Conservation (phyloP, 2,113 vertebrate species). For the Spilogale gracilis region DNA sequence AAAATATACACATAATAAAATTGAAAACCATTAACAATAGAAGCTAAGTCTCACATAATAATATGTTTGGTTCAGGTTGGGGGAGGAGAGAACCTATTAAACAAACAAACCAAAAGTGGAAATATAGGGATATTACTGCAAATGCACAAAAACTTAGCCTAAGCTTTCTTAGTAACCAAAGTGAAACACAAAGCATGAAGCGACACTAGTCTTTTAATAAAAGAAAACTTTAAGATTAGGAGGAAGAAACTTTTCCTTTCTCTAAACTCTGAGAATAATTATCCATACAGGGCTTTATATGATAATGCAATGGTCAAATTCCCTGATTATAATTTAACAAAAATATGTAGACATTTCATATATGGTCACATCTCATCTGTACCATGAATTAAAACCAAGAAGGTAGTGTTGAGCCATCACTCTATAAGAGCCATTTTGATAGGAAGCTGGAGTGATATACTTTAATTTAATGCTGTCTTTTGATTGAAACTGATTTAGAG, state of each 20-base stretch:
- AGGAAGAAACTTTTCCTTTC: not conserved
- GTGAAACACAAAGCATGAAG: not conserved
- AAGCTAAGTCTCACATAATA: not conserved
- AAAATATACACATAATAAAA: constrained; percentile 7
- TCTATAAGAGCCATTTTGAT: not conserved
- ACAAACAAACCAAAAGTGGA: not conserved
- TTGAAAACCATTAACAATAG: not conserved
- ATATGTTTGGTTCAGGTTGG: not conserved
- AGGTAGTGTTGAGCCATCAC: not conserved
- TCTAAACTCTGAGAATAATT: constrained; percentile 3
- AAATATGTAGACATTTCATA: not conserved
- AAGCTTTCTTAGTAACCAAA: not conserved
- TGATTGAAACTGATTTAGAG: not conserved
- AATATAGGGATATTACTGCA: not conserved
- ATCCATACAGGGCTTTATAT: not conserved
- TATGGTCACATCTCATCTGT: not conserved
- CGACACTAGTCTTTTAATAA: not conserved
- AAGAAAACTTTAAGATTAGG: not conserved
- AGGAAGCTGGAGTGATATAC: not conserved
- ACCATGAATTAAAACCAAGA: not conserved
- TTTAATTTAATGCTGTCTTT: not conserved
- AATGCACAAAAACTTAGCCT: not conserved
- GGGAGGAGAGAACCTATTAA: not conserved
- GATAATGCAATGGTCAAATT: not conserved
- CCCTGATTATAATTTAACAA: not conserved